These are phyloP conservation scores for Zaprionus kolodkinae DNA, from an alignment of 1,140 invertebrate genomes.

Conservation along the genomic window DNA sequence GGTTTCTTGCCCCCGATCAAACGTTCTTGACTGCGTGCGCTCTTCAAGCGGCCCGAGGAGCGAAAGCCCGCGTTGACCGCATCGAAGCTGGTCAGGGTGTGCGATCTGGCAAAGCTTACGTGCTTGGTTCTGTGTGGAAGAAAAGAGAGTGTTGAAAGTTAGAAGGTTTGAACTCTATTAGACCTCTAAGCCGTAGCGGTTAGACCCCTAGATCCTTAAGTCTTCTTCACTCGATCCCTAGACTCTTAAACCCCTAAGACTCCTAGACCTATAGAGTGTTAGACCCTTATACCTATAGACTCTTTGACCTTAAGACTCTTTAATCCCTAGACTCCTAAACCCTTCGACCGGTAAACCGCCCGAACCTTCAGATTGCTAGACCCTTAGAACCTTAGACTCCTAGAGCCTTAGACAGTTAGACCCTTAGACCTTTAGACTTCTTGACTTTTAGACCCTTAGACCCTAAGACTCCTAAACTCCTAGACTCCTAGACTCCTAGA, in stretches of 20 bases:
- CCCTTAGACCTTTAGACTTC: neutral
- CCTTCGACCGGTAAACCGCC: neutral
- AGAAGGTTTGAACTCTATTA: neutral
- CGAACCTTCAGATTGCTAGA: too few species aligned
- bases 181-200: fast-evolving
- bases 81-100: slow-evolving; percentile 92
- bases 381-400: neutral
- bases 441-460: neutral
- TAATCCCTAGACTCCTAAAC: neutral
- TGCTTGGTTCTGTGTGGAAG: slow-evolving; percentile 89
- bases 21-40: slow-evolving; percentile 89
- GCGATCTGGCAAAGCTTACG: slow-evolving; percentile 94
- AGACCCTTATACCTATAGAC: too few species aligned
- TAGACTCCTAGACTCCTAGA: too few species aligned
- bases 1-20: slow-evolving; percentile 87
- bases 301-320: too few species aligned
- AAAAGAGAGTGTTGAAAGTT: neutral
- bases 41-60: slow-evolving; percentile 85
- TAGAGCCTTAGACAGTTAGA: neutral
- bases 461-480: too few species aligned
- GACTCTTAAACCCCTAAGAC: too few species aligned
- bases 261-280: too few species aligned
- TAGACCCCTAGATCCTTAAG: neutral
- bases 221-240: too few species aligned
- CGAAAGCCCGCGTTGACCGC: slow-evolving; percentile 86